Evolutionary conservation across 1,140 invertebrate genomes (phyloP), one percentile per base, ranked within the genome.

Genomic region (Paramacrobiotus metropolitanus): DNA sequence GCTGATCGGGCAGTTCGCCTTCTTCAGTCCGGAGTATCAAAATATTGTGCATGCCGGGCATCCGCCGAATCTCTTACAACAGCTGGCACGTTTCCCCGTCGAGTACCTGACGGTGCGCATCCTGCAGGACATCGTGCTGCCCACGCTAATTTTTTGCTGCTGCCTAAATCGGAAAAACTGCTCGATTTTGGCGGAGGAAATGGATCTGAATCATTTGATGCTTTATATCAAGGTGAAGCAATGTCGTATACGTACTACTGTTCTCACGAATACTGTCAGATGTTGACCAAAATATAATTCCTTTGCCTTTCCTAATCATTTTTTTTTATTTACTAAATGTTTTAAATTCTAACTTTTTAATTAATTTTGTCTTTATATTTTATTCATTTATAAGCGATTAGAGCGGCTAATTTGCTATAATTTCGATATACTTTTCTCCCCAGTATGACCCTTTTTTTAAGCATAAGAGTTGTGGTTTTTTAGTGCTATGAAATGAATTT

Each of bases 51-150:
- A 87, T 69, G 85, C 81, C 65, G 87, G 81, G 59, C 83, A 81
- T 70, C 80, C 81, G 59, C 85, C 81, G 28, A 89, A 85, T 29
- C 85, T 92, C 59, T 77, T 94, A 1, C 86, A 90, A 70, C 87
- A 88, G 68, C 74, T 93, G n/a, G 90, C 86, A 69, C 82, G 80
- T 1, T 73, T 93, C 64, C 87, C 90, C 1, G 88, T 90, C 70
- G 81, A 83, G 48, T 93, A 89, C 76, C 87, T 92, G 71, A 84
- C 83, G 48, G 83, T 87, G 59, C 77, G 81, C 30, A 67, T 74
- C 28, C 77, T 92, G 31, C 82, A 82, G 61, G 78, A 77, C 55
- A 80, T 85, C 30, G 79, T 94, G 29, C 84, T 92, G 73, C 89
- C 91, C 1, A 90, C 87, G 0, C 76, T 96, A 31, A 78, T 91